Base-by-base conservation (phyloP, 2,113 vertebrate species). In the Phalacrocorax aristotelis region DNA sequence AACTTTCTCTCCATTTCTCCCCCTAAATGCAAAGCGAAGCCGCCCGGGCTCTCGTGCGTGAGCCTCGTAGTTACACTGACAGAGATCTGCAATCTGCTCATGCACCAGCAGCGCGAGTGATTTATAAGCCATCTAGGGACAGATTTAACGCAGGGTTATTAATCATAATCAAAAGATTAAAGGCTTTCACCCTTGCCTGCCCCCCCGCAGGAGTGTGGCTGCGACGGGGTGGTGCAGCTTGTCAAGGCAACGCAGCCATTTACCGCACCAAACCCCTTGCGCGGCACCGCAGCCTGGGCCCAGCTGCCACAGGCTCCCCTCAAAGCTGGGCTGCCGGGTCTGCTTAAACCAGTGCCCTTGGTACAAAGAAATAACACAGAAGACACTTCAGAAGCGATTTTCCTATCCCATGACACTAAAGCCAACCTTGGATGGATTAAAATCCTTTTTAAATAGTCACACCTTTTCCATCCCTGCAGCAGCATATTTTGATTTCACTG, bases 161-260 rank as follows among this genome's bases (percentile, higher is more conserved):
- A 83, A 77, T 96, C 88, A 89, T n/a, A 70, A 93, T 70, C 62
- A 65, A 75, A 86, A 80, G 70, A 91, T 81, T 87, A 93, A 89
- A 90, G 79, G 71, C 55, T 94, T 90, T 86, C 82, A 68, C 79
- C 70, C 57, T 44, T 38, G 61, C 61, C 69, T 55, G 57, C 18
- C 32, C 65, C 27, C 11, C 17, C 26, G 15, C 38, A 44, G 51
- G n/a, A 80, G 17, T 48, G 25, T 0, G 2, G 77, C 69, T 42
- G 46, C 1, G 4, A 30, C 52, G 75, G 61, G 71, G 55, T 5
- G 44, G 62, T 75, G 70, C 82, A 82, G 74, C 61, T 42, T 78
- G 51, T 27, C 40, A 49, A 55, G 61, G 76, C 44, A 54, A 32
- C 14, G 3, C 21, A 77, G 49, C 16, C 62, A 10, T 71, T 87